phyloP scores from a whole-genome alignment of 1,140 invertebrate genomes.

The Maniola jurtina region DNA sequence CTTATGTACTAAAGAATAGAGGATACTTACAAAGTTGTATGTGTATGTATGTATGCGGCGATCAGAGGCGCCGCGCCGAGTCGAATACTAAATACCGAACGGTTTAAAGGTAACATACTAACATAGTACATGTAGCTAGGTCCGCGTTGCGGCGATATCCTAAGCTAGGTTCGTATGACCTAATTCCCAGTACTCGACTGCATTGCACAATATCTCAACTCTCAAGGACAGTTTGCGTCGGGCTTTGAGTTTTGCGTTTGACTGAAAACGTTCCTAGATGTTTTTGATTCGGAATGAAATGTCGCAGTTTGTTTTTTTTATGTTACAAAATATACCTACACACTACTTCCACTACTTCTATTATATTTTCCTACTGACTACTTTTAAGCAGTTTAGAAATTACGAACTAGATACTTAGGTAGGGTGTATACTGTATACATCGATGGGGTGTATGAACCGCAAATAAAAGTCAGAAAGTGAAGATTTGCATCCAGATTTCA shows the following conservation, averaged over 20 bases:
- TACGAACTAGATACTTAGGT: too few relatives aligned
- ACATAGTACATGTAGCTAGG: constrained; percentile 31
- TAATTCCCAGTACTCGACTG: constrained; percentile 39
- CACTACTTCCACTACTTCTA: too few relatives aligned
- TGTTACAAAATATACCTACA: neutral
- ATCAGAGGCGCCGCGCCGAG: constrained; percentile 25
- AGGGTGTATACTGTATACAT: too few relatives aligned
- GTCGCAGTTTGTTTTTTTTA: neutral
- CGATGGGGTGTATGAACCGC: too few relatives aligned
- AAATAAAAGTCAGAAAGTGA: too few relatives aligned
- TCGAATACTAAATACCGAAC: constrained; percentile 45
- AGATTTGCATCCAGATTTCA: too few relatives aligned
- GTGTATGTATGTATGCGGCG: constrained; percentile 21
- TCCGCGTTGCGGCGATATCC: constrained; percentile 37
- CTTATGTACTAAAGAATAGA: constrained; percentile 7
- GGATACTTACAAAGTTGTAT: neutral
- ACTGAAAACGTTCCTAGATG: constrained; percentile 7
- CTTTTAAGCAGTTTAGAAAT: too few relatives aligned
- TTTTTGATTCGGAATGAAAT: constrained; percentile 2
- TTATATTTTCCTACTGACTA: too few relatives aligned
- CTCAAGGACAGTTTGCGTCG: constrained; percentile 31
- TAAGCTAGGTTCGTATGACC: constrained; percentile 38
- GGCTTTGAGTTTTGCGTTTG: constrained; percentile 28
- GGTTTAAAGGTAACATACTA: constrained; percentile 44
- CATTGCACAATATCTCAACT: constrained; percentile 41